Base-by-base conservation (phyloP, 2,113 vertebrate genomes). In the Tyto alba region DNA sequence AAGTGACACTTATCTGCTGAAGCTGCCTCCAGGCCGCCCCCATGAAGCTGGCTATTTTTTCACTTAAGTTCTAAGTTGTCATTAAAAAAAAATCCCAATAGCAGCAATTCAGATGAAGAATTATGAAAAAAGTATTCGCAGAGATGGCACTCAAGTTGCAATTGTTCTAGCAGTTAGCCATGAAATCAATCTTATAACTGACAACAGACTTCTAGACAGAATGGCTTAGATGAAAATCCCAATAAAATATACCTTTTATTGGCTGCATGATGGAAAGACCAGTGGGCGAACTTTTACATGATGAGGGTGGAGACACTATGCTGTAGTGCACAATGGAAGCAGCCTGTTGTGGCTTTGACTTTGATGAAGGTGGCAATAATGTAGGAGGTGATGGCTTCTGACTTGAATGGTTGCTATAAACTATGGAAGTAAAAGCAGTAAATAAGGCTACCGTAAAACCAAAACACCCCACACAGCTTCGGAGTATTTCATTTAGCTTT, bases 221-320 rank as follows among this genome's bases (percentile, higher is more conserved):
- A 85, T 60, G 92, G 55, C 90, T 88, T 48, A 95, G 52, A 94
- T 80, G 68, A 94, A 90, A 87, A 82, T 34, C 64, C 86, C 93
- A 87, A 14, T 56, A 90, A 93, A 86, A 95, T 45, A 80, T 96
- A 95, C 96, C 96, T 96, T 95, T 95, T 86, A 96, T 93, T 93
- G 96, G 92, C 95, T 97, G 96, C 96, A 94, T 94, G 96, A 96
- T 95, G 93, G 96, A 96, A 90, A 96, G 91, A 95, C 62, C 94
- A 95, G 85, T 85, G 91, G 97, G 87, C 45, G 93, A 96, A 56
- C 95, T 97, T 96, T 96, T 96, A 96, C 92, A 96, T 56, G 97
- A 90, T 96, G 95, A 96, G 82, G 94, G 73, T 97, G 96, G 76
- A 96, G 95, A 96, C 88, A 96, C 90, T 95, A 94, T 81, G 95